Evolutionary conservation across 1,140 invertebrate genomes (phyloP), one percentile per base, ranked within the genome.

Genomic region (Drosophila micromelanica): DNA sequence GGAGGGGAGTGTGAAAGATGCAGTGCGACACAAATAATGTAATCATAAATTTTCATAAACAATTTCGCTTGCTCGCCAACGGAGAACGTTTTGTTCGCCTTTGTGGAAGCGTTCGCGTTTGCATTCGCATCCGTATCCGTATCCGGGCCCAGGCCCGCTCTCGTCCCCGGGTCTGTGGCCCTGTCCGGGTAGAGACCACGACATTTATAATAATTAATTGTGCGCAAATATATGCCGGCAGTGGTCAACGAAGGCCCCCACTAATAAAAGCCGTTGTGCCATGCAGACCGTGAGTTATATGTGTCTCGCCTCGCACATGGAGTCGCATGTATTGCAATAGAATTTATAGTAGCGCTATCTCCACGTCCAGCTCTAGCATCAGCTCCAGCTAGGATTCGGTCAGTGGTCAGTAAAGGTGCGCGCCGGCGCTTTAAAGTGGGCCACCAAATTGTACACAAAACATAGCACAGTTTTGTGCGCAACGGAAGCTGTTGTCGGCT

Each of bases 191-290:
- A 42, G 67, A 32, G 68, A 72, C 84, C 79, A 89, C 84, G 84
- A 90, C 85, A 89, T 89, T 89, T 89, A 89, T 89, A 89, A 89
- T 89, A 89, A 89, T 89, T 89, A 89, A 89, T 89, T 89, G 85
- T 85, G 85, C 80, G 80, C 76, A 89, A 89, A 89, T 89, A 89
- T 89, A 89, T 85, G 85, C 80, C 84, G 77, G 70, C 85, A 80
- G 84, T 80, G 85, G 85, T 85, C 85, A 89, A 68, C 68, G 52
- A 57, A 69, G 76, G 76, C 71, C 15, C 38, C 38, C 54, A 57
- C 74, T 82, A 82, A 82, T 85, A 68, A 85, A 89, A 77, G 73
- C 65, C 75, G 64, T 61, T 57, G 46, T 42, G 37, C 60, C 67
- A 13, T 77, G 71, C 76, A 77, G 73, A 84, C 76, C 56, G 62